A percentile compares a stretch with the other conserved stretches of the same genome.
Evolutionary conservation across 1,140 invertebrate species (phyloP).

Genomic region (Atopsyche davidsoni): DNA sequence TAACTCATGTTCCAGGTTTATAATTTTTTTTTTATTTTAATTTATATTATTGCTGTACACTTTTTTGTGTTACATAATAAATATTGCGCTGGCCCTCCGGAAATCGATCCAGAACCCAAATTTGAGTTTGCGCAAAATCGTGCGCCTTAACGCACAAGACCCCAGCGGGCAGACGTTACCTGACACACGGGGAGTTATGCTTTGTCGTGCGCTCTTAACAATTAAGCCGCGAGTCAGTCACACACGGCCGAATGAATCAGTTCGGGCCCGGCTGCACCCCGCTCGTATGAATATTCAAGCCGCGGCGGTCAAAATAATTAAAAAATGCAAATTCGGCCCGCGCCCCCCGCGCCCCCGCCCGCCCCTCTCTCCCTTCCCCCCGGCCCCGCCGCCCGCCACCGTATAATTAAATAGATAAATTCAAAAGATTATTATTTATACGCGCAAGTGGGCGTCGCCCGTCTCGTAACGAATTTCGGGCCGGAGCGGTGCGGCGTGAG

Average conservation of each 20-base stretch:
- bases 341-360: constrained; percentile 17
- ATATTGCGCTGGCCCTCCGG: no score
- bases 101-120: no score
- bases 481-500: constrained; percentile 3
- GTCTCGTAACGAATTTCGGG: constrained; percentile 31
- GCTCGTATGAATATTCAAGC: constrained; percentile 31
- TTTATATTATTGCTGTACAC: no score
- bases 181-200: no score
- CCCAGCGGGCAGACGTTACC: no score
- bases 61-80: no score
- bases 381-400: constrained; percentile 16
- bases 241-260: constrained; percentile 3
- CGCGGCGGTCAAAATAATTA: constrained; percentile 31
- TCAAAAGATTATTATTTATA: constrained; percentile 33
- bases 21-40: no score
- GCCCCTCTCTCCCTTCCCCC: constrained; percentile 13
- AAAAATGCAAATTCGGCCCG: constrained; percentile 31
- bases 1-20: no score
- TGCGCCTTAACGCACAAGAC: no score
- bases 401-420: constrained; percentile 33
- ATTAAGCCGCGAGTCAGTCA: not conserved
- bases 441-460: constrained; percentile 29
- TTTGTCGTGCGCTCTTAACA: not conserved
- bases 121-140: no score
- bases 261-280: not conserved